These are phyloP conservation scores for Hemitrygon akajei DNA, from an alignment of 2,797 vertebrate genomes.

Conservation along the genomic window DNA sequence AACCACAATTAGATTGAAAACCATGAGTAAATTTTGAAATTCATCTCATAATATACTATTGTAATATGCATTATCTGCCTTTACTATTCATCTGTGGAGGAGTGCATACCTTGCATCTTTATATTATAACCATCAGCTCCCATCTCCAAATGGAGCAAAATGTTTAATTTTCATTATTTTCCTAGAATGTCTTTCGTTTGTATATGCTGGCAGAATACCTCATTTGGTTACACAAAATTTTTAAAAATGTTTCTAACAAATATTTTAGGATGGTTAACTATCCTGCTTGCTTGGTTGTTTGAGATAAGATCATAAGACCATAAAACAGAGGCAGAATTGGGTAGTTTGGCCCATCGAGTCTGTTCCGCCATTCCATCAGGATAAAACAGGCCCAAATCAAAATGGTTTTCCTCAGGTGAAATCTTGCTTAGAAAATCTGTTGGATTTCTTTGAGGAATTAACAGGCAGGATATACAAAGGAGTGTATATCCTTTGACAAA, in stretches of 20 bases:
- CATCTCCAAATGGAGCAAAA: neutral
- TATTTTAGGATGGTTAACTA: neutral
- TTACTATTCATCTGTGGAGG: neutral
- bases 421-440: no score
- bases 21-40: neutral
- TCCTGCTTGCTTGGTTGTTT: neutral
- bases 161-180: neutral
- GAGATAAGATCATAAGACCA: neutral
- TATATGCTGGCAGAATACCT: neutral
- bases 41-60: neutral
- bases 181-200: neutral
- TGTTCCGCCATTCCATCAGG: no score
- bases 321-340: no score
- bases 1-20: neutral
- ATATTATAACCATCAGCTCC: neutral
- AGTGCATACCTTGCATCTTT: neutral
- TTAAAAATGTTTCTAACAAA: neutral
- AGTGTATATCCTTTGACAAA: no score
- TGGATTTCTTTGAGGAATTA: no score
- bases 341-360: no score
- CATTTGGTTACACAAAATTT: neutral
- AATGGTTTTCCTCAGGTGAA: no score
- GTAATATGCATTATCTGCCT: neutral
- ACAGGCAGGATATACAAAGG: no score
- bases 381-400: no score